A percentile compares a stretch with the other conserved stretches of the same genome.
These are phyloP conservation scores for Branchinecta lynchi DNA, from an alignment of 1,140 invertebrate species.

Conservation along the genomic window DNA sequence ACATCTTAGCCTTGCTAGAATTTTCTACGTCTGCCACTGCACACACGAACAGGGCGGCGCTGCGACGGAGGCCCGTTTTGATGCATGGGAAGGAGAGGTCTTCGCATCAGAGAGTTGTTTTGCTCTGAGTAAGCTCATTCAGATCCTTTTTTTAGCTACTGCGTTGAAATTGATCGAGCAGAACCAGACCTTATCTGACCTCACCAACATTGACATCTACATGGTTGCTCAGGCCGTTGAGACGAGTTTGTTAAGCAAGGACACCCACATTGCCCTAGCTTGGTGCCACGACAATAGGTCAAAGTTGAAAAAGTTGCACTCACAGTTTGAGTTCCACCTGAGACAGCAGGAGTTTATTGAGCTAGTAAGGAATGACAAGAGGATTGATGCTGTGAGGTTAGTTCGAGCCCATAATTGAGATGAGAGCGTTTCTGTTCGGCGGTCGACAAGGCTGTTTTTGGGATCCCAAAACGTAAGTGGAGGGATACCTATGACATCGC, in stretches of 20 bases:
- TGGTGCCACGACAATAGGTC: conserved; percentile 98
- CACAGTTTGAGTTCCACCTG: conserved; percentile 78
- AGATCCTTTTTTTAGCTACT: neutral
- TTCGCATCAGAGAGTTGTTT: too few species aligned
- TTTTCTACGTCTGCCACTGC: too few species aligned
- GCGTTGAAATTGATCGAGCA: conserved; percentile 48
- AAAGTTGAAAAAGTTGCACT: conserved; percentile 80
- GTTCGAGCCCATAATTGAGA: neutral
- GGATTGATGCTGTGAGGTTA: conserved; percentile 70
- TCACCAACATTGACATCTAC: conserved; percentile 88
- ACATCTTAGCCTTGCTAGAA: too few species aligned
- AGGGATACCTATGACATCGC: too few species aligned
- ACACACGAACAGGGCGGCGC: too few species aligned
- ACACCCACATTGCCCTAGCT: conserved; percentile 73
- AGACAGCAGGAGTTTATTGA: conserved; percentile 91
- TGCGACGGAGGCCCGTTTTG: too few species aligned
- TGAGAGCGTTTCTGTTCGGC: too few species aligned
- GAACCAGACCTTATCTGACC: conserved; percentile 60
- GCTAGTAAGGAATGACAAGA: conserved; percentile 63
- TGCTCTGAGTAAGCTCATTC: too few species aligned
- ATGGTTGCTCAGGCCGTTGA: conserved; percentile 77
- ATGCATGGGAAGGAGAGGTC: too few species aligned
- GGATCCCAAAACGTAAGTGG: too few species aligned
- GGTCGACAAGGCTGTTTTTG: too few species aligned
- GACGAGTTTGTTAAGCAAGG: conserved; percentile 52